Evolutionary conservation across 2,113 vertebrate genomes (phyloP).

Genomic region (Bos taurus): ARS-UCD2.0 NC_037349.1:56357501-56358000

Average conservation of each 20-base stretch:
- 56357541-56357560: background rate
- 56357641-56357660: background rate
- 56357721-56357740: background rate
- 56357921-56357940: background rate
- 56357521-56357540: background rate
- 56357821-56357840: background rate
- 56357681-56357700: background rate
- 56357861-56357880: background rate
- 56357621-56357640: background rate
- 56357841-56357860: background rate
- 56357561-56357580: background rate
- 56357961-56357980: fast-evolving
- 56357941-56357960: background rate
- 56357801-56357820: background rate
- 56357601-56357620: background rate
- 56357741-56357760: background rate
- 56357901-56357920: background rate
- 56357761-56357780: background rate
- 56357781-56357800: background rate
- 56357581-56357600: background rate
- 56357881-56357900: background rate
- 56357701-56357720: background rate
- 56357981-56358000: background rate
- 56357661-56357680: background rate
- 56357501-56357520: background rate